Conservation (phyloP, 2,797 vertebrate species). For the Zenarchopterus dispar region DNA sequence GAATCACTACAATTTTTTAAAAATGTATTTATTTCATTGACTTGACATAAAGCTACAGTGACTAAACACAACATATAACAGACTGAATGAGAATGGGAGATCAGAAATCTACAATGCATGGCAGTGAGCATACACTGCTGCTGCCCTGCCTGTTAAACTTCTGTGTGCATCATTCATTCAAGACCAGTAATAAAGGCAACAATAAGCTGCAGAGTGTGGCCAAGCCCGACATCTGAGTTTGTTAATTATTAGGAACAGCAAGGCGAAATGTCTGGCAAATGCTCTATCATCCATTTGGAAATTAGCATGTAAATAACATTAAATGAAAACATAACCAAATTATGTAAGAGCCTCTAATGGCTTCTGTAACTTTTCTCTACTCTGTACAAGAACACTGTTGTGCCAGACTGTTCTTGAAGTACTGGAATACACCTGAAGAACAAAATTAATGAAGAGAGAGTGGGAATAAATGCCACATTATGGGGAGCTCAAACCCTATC, state of each 20-base stretch:
- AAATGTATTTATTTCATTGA: too few species aligned
- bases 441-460: conserved; percentile 34
- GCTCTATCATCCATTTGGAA: conserved; percentile 49
- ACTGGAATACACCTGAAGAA: conserved; percentile 10
- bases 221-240: conserved; percentile 25
- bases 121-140: conserved; percentile 22
- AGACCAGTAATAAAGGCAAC: conserved; percentile 28
- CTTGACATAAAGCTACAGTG: too few species aligned
- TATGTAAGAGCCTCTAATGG: conserved; percentile 66
- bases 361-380: conserved; percentile 51
- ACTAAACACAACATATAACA: too few species aligned
- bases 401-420: conserved; percentile 31
- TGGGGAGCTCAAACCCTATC: conserved; percentile 28
- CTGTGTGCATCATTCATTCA: conserved; percentile 41
- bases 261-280: conserved; percentile 48
- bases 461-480: conserved; percentile 35
- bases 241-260: conserved; percentile 40
- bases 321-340: conserved; percentile 67
- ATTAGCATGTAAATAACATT: conserved; percentile 70
- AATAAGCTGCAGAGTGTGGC: conserved; percentile 20
- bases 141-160: conserved; percentile 34
- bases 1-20: too few species aligned
- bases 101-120: too few species aligned
- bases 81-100: too few species aligned
- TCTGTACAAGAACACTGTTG: conserved; percentile 40